Percentiles rank a stretch among this genome's conserved stretches.
Conservation (phyloP, 2,113 vertebrate genomes). For the Lanius ludovicianus region DNA sequence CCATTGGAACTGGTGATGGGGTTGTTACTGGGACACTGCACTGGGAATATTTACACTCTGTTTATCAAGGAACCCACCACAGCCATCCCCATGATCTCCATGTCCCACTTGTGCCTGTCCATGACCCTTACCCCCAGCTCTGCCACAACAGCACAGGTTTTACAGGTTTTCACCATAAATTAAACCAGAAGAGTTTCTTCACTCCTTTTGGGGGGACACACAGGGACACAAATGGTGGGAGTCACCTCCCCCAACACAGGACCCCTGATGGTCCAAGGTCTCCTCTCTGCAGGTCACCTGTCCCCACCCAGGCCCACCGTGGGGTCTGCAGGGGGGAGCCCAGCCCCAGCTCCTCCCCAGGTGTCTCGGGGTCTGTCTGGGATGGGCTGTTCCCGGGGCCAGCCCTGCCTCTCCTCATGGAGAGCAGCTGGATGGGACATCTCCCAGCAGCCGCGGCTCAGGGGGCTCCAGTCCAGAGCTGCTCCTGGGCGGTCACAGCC, state of each 20-base stretch:
- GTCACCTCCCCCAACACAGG: background rate
- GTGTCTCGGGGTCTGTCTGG: background rate
- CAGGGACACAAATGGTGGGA: background rate
- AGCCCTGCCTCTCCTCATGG: background rate
- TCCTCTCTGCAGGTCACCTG: background rate
- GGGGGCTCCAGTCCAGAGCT: background rate
- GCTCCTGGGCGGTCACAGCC: background rate
- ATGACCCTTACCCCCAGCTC: background rate
- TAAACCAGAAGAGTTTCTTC: background rate
- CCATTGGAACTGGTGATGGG: background rate
- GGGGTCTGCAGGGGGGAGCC: background rate
- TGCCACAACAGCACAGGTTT: background rate
- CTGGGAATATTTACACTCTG: background rate
- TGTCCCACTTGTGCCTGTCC: background rate
- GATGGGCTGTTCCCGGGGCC: background rate
- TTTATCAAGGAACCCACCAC: background rate
- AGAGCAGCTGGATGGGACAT: background rate
- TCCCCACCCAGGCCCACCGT: background rate
- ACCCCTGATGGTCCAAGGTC: too few species aligned
- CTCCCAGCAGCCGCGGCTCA: background rate
- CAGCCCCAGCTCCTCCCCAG: background rate
- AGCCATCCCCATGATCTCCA: accelerated
- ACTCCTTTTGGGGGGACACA: background rate
- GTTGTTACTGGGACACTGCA: background rate
- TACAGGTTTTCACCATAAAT: background rate